Conservation (phyloP, 2,888 invertebrate species). For the Aphidius colemani region DNA sequence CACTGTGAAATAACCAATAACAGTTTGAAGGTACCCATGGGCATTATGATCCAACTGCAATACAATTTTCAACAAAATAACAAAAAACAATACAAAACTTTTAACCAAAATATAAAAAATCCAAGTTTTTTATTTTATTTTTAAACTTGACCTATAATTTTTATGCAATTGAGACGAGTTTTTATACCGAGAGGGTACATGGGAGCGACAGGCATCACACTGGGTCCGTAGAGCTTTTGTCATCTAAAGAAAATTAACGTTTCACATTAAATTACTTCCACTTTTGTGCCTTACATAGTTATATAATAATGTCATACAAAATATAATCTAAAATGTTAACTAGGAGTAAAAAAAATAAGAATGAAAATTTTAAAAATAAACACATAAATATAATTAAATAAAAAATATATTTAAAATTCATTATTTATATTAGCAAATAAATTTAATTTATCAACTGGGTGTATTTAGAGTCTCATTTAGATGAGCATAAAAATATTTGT, state of each 20-base stretch:
- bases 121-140: background rate
- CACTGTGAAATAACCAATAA: too few species aligned
- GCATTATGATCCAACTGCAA: background rate
- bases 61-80: too few species aligned
- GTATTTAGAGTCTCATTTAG: too few species aligned
- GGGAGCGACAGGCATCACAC: constrained; percentile 24
- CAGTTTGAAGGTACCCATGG: too few species aligned
- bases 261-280: constrained; percentile 35
- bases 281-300: constrained; percentile 11
- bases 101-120: too few species aligned
- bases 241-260: constrained; percentile 30
- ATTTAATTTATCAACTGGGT: background rate
- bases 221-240: background rate
- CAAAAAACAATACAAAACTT: too few species aligned
- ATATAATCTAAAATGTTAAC: background rate
- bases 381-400: background rate
- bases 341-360: background rate
- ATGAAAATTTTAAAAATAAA: background rate
- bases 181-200: constrained; percentile 16
- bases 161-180: constrained; percentile 18
- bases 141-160: constrained; percentile 27
- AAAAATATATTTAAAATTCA: background rate
- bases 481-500: too few species aligned
- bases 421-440: background rate
- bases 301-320: constrained; percentile 4